phyloP scores from a whole-genome alignment of 2,113 vertebrate genomes.

The Anarhynchus alexandrinus region DNA sequence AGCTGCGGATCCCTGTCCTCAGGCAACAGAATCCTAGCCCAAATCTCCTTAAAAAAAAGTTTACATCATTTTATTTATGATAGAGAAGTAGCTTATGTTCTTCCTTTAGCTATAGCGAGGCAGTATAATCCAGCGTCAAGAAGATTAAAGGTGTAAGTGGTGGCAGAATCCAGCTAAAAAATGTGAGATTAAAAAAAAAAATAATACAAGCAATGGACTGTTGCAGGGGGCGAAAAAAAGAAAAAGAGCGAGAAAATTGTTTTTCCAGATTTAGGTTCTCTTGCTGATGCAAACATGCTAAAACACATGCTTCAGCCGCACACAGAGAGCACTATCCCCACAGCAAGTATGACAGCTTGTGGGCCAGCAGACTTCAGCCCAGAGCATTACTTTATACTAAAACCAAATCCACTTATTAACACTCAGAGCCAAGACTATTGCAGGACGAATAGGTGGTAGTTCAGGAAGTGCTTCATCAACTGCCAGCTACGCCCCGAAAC shows the following conservation, averaged over 20 bases:
- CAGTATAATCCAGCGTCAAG: background rate
- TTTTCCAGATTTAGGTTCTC: background rate
- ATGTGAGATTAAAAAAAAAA: background rate
- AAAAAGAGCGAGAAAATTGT: background rate
- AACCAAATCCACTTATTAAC: background rate
- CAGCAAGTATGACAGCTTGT: background rate
- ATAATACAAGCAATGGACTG: background rate
- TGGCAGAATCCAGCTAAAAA: background rate
- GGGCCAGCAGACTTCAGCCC: background rate
- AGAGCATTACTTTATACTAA: background rate
- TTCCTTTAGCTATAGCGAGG: background rate
- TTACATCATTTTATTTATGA: background rate
- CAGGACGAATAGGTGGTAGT: background rate
- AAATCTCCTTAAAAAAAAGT: background rate
- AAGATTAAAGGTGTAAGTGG: background rate
- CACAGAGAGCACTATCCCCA: background rate
- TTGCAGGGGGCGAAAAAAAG: background rate
- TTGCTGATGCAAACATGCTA: background rate
- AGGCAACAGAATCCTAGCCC: background rate
- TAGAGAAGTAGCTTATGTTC: background rate
- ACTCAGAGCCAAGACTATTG: fast-evolving
- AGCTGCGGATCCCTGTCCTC: background rate
- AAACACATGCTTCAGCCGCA: background rate
- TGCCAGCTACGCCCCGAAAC: background rate
- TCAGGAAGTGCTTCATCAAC: background rate